Evolutionary conservation across 2,113 vertebrate genomes (phyloP), one percentile per base, ranked within the genome.

Genomic region (Serinus canaria): DNA sequence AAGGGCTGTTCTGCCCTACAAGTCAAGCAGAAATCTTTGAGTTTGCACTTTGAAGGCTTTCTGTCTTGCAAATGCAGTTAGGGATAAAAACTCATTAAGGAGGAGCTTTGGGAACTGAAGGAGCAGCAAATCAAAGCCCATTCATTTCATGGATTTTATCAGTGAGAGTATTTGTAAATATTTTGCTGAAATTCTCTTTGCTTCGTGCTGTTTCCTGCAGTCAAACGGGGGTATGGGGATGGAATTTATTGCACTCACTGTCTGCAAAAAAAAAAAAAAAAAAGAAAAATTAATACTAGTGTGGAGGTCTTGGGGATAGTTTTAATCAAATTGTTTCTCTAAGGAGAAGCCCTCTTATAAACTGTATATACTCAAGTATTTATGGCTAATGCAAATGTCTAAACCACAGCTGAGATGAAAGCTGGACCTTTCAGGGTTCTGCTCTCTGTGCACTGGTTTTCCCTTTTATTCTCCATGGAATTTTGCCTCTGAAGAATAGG

Each of bases 381-480:
- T 72, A 6, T 56, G 52, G 47, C 33, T 84, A 25, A 44, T 52
- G 31, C 44, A 79, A 70, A 75, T 19, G 23, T 31, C 28, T 39
- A 3, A 88, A 19, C 37, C 43, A 21, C 33, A 22, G 53, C 12
- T 30, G 13, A 59, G 30, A 27, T 55, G 15, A 46, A 62, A 59
- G 24, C 43, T 33, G 37, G 14, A 50, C 46, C 6, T 5, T 62
- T 74, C 5, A 11, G 28, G 27, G 9, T 76, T 68, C 30, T 74
- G 2, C n/a, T 5, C 50, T 22, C 41, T 13, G 20, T 14, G 20
- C 58, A 4, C 1, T 15, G 16, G 5, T 25, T 70, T 7, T 1
- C 6, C 33, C 33, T 50, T 19, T 3, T 18, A 35, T 37, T 20
- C 13, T 9, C 9, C 13, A 2, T 0, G 4, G 19, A 35, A 7